Conservation (phyloP, 2,797 vertebrate species). For the Muscicapa striata region DNA sequence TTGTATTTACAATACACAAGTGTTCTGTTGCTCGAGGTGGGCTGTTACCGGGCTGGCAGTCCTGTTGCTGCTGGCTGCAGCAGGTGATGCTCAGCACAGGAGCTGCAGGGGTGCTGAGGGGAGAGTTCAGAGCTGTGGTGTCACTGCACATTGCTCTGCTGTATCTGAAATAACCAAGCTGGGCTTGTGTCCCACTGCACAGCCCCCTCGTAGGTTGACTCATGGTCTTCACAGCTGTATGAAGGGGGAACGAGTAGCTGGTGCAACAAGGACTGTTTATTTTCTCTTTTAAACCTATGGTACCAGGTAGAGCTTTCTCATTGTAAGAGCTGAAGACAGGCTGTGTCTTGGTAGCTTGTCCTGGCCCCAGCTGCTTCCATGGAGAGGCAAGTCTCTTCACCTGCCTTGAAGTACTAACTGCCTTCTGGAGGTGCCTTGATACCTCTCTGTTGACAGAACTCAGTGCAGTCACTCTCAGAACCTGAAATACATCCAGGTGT, state of each 20-base stretch:
- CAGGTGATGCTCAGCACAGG: rapidly evolving
- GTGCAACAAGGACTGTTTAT: neutral
- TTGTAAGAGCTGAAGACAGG: neutral
- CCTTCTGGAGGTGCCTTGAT: neutral
- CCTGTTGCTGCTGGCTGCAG: neutral
- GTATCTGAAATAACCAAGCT: neutral
- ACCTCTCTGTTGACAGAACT: neutral
- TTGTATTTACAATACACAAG: neutral
- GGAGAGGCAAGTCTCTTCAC: neutral
- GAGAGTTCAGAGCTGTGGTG: neutral
- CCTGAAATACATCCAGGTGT: neutral
- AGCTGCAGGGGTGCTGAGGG: rapidly evolving
- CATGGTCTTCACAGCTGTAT: neutral
- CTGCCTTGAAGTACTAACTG: neutral
- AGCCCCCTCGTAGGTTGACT: neutral
- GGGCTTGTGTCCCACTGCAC: neutral
- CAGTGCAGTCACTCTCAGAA: neutral
- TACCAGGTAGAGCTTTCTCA: neutral
- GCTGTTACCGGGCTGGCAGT: rapidly evolving
- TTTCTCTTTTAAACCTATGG: neutral
- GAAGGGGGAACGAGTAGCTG: neutral
- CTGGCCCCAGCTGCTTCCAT: neutral
- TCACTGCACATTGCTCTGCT: rapidly evolving
- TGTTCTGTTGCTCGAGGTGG: rapidly evolving
- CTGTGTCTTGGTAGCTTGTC: rapidly evolving